Evolutionary conservation across 2,797 vertebrate genomes (phyloP).

Genomic region (Centroberyx gerrardi): DNA sequence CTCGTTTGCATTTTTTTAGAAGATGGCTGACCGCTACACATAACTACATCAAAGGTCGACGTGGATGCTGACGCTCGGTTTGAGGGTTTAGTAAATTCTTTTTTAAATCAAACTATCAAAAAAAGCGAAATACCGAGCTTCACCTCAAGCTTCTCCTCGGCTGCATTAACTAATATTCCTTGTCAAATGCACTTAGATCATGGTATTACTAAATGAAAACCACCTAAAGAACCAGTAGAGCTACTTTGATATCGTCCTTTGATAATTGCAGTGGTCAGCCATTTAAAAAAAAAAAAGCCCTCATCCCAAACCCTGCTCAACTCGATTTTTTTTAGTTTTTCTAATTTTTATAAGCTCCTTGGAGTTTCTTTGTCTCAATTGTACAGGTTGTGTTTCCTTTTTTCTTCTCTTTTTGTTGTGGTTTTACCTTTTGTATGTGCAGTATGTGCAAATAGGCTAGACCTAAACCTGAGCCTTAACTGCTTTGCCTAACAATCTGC

Average conservation of each 20-base stretch:
- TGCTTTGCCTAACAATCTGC: constrained; percentile 3
- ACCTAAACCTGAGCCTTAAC: constrained; percentile 22
- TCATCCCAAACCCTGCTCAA: background rate
- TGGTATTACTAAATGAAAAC: constrained; percentile 26
- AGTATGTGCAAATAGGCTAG: constrained; percentile 28
- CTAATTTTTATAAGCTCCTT: constrained; percentile 29
- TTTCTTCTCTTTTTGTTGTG: constrained; percentile 1
- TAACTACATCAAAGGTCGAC: background rate
- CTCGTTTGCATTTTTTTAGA: constrained; percentile 41
- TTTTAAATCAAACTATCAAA: constrained; percentile 15
- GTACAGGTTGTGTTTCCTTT: background rate
- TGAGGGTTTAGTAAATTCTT: background rate
- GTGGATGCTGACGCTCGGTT: background rate
- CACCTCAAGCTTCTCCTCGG: background rate
- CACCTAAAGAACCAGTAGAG: constrained; percentile 18
- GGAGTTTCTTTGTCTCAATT: constrained; percentile 19
- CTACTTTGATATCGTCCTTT: constrained; percentile 14
- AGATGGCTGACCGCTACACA: background rate
- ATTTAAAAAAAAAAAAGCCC: constrained; percentile 54
- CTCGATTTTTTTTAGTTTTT: background rate
- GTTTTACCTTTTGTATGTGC: constrained; percentile 5
- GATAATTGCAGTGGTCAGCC: constrained; percentile 29
- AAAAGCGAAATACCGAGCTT: constrained; percentile 3
- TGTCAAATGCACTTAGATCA: constrained; percentile 11
- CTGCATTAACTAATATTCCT: constrained; percentile 39